Evolutionary conservation across 2,113 vertebrate genomes (phyloP), one percentile per base, ranked within the genome.

Genomic region (Tachysurus fulvidraco): DNA sequence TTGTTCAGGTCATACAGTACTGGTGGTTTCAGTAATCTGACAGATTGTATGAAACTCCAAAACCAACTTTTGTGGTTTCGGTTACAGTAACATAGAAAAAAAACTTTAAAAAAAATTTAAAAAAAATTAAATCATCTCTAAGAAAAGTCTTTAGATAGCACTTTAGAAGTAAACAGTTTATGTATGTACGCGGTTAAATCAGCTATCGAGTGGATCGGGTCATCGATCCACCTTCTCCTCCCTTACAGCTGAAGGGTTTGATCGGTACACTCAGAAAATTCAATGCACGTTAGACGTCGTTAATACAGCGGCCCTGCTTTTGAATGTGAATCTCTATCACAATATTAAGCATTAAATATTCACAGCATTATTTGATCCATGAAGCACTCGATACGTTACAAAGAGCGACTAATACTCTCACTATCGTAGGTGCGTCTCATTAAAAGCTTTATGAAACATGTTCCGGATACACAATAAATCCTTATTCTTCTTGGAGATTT

Each of bases 141-240:
- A 28, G 46, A 74, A 76, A 54, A 52, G 13, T 14, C 1, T 76
- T 74, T 50, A 50, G 41, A 76, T 6, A 21, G 2, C 25, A 28
- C 12, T 28, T 14, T 54, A n/a, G 12, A 77, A 64, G 54, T 60
- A 90, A 86, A 91, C 67, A 62, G 86, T 87, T 81, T 1, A 59
- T 88, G 79, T 84, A 77, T 88, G 69, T 82, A 74, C 23, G 3
- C 28, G 90, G 89, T 87, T 88, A 91, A 94, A 94, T 93, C 92
- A 92, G 90, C 78, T 94, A 95, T 94, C 93, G 93, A 94, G 93
- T 92, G 88, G 54, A 89, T 78, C 83, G 77, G 88, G 90, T 74
- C 90, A 94, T 92, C 92, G 93, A 94, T 94, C 91, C 87, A 89
- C 90, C 86, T 84, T 89, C 91, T 84, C 86, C 82, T 79, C 74